Evolutionary conservation across 2,888 invertebrate genomes (phyloP).

Genomic region (Blomia tropicalis): DNA sequence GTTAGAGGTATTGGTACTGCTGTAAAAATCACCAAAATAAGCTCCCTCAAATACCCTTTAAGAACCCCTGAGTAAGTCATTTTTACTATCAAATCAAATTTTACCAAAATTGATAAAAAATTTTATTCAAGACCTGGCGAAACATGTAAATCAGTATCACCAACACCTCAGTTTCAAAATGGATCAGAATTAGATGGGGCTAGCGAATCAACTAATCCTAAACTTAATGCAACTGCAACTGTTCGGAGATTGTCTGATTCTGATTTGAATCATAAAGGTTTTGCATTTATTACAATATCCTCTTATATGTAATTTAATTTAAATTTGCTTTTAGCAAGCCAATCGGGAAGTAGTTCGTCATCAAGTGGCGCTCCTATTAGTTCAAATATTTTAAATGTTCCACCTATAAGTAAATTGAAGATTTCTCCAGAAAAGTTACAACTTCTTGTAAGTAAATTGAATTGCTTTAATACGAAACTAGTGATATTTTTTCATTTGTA

Average conservation of each 20-base stretch:
- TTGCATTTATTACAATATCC: background rate
- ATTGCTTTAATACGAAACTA: conserved; percentile 4
- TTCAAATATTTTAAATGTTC: conserved; percentile 43
- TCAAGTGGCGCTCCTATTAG: background rate
- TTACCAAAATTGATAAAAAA: background rate
- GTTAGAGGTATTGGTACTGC: conserved; percentile 85
- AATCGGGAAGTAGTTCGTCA: background rate
- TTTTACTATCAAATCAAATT: background rate
- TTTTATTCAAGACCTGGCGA: background rate
- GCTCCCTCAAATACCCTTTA: background rate
- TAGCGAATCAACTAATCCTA: background rate
- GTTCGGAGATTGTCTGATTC: conserved; percentile 73
- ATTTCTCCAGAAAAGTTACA: conserved; percentile 45
- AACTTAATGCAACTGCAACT: conserved; percentile 23
- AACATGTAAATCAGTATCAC: conserved; percentile 15
- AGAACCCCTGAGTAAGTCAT: no score
- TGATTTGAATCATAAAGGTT: conserved; percentile 83
- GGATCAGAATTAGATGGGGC: no score
- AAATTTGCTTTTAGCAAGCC: background rate
- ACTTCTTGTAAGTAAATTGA: conserved; percentile 44
- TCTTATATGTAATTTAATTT: background rate
- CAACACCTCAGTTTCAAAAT: background rate
- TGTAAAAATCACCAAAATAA: conserved; percentile 45
- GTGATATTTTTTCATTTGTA: conserved; percentile 21
- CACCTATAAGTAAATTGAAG: conserved; percentile 36